Percentiles rank a stretch among this genome's conserved stretches.
These are phyloP conservation scores for Okamejei kenojei DNA, from an alignment of 2,797 vertebrate genomes.

Conservation along the genomic window DNA sequence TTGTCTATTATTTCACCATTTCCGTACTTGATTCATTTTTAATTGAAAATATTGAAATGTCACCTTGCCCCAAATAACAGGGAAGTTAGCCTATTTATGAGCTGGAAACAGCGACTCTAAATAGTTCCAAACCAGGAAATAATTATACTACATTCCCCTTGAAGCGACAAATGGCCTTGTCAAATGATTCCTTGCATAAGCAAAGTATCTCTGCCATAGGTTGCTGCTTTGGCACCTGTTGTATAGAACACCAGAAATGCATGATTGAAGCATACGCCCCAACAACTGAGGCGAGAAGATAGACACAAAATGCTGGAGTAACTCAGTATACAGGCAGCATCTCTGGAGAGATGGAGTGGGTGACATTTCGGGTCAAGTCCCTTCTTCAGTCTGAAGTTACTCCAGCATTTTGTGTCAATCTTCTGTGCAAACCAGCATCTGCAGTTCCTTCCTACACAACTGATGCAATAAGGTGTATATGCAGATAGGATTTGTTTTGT, in stretches of 20 bases:
- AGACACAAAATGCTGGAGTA: too few species aligned
- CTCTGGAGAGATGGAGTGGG: too few species aligned
- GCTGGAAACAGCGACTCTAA: neutral
- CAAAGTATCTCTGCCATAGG: neutral
- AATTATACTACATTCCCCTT: neutral
- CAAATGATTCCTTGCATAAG: neutral
- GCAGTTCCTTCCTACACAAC: too few species aligned
- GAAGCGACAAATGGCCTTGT: neutral
- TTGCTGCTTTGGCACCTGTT: neutral
- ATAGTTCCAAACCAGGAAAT: neutral
- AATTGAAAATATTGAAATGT: slow-evolving; percentile 15
- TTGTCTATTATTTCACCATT: neutral
- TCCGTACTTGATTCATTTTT: neutral
- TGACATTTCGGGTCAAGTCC: too few species aligned
- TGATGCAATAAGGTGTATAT: neutral
- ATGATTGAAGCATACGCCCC: neutral
- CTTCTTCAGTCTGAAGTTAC: too few species aligned
- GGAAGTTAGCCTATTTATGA: neutral
- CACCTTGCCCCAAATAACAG: neutral
- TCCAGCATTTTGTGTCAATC: too few species aligned
- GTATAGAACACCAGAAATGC: neutral
- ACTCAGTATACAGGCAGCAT: too few species aligned
- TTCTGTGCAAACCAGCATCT: too few species aligned
- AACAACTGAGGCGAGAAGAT: neutral
- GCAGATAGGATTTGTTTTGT: neutral